phyloP scores from a whole-genome alignment of 2,113 vertebrate genomes.

The Neolamprologus modestus region DNA sequence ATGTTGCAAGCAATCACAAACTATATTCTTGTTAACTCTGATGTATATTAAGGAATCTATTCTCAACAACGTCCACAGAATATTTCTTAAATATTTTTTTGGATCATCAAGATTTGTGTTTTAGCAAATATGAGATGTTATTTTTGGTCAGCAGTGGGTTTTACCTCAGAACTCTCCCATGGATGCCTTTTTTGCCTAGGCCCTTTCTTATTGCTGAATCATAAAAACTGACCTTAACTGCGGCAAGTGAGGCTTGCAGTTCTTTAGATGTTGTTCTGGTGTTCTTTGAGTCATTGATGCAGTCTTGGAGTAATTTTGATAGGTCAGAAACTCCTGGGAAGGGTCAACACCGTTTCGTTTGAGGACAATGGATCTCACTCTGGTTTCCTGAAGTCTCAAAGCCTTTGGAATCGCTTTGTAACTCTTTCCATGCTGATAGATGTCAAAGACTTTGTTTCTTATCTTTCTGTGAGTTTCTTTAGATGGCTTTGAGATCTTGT shows the following conservation, averaged over 20 bases:
- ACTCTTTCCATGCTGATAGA: accelerated
- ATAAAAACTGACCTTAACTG: background rate
- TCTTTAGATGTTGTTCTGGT: background rate
- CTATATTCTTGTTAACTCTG: background rate
- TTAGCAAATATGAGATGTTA: background rate
- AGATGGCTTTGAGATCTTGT: background rate
- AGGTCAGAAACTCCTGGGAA: background rate
- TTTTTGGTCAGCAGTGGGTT: background rate
- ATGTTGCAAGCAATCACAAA: background rate
- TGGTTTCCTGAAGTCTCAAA: background rate
- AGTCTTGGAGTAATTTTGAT: background rate
- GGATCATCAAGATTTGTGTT: background rate
- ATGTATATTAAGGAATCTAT: background rate
- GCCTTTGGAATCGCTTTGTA: background rate
- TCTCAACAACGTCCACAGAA: background rate
- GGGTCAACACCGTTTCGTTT: accelerated
- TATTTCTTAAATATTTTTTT: background rate
- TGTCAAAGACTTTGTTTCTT: background rate
- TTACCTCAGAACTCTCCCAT: background rate
- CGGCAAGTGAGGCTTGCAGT: background rate
- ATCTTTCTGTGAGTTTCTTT: background rate
- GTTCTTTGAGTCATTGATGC: background rate
- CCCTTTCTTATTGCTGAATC: background rate
- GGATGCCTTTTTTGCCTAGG: background rate
- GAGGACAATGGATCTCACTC: background rate